Base-by-base conservation (phyloP, 53 echinoderm and acorn worm species). In the Stichopus horrens region DNA sequence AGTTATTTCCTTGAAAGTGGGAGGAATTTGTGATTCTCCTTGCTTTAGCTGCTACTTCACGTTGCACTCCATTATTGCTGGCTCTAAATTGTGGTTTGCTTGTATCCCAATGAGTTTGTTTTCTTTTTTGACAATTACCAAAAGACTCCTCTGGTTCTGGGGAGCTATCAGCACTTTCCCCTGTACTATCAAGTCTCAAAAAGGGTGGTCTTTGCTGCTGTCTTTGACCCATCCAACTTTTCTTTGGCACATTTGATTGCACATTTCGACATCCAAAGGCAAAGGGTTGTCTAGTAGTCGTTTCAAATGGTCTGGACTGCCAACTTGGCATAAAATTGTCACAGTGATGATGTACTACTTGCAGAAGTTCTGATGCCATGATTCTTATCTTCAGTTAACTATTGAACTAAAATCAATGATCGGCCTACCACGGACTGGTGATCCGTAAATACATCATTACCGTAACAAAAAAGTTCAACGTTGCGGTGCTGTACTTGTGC, bases 161-260 rank as follows among this genome's bases (percentile, higher is more conserved):
- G 66, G 65, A 85, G 58, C 85, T 85, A 85, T 87, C 87, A 4
- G 54, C 55, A 22, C 55, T 74, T 75, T 87, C 87, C 7, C 87
- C 87, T 37, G 87, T 11, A 55, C 87, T 87, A 75, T 87, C 55
- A 8, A 87, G 75, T 14, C 87, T 54, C 56, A 87, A 11, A 87
- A 87, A 87, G 11, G 16, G 56, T 55, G 87, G 87, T 19, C 87
- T 74, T 9, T 52, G 23, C 10, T 52, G 23, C 10, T 52, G 52
- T 22, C 68, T 7, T 52, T 67, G 21, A 52, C 8, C 13, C 7
- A n/a, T n/a, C 52, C 57, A 56, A 56, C 56, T 56, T 57, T n/a
- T 4, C 21, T 51, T 81, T 19, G 20, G 21, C 21, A 81, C 14
- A 55, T 81, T 7, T 54, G 81, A 81, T 81, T 81, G 81, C 81